Conservation (phyloP, 2,113 vertebrate species). For the Pteropus alecto region DNA sequence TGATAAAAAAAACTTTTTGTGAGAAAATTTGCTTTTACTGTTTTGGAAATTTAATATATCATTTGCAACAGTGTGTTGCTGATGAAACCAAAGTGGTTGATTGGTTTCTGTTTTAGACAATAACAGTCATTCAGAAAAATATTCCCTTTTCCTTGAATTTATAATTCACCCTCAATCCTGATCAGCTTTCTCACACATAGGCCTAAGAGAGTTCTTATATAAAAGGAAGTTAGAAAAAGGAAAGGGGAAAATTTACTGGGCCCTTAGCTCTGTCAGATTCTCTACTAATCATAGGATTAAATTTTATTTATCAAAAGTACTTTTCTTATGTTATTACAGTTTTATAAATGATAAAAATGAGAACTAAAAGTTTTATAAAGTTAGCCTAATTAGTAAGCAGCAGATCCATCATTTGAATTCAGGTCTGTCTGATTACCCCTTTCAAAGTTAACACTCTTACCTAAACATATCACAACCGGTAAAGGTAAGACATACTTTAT, state of each 20-base stretch:
- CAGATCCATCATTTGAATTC: neutral
- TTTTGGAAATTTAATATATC: neutral
- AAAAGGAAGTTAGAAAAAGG: neutral
- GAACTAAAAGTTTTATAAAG: neutral
- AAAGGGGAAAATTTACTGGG: neutral
- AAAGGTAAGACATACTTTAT: neutral
- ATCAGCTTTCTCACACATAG: neutral
- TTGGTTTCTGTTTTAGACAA: neutral
- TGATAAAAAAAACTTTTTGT: neutral
- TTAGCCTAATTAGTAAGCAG: neutral
- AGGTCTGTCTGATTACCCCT: neutral
- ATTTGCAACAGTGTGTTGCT: neutral
- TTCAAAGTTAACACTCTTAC: neutral
- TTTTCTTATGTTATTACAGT: neutral
- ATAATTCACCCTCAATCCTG: neutral
- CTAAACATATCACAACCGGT: neutral
- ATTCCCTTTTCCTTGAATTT: neutral
- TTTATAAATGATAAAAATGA: neutral
- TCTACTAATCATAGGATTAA: neutral
- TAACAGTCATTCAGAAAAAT: neutral
- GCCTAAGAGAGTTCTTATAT: neutral
- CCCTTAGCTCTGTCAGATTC: neutral
- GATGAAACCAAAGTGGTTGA: neutral
- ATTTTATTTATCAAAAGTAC: conserved; percentile 10
- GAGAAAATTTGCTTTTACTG: neutral